Conservation (phyloP, 2,888 invertebrate genomes). For the Campaea margaritaria region DNA sequence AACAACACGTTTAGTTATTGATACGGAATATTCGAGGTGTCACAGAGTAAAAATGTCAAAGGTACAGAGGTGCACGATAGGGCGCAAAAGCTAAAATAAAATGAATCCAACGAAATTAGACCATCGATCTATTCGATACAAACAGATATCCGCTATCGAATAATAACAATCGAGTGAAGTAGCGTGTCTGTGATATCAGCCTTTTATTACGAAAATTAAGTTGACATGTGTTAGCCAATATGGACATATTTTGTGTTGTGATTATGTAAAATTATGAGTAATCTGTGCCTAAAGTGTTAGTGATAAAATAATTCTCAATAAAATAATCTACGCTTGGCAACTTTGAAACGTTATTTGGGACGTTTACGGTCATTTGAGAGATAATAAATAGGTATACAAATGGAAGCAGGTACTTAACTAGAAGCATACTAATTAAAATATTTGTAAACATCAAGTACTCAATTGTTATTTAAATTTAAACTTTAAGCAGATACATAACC, state of each 20-base stretch:
- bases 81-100: slow-evolving; percentile 23
- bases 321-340: neutral
- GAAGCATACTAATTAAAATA: too few species aligned
- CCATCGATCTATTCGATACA: slow-evolving; percentile 57
- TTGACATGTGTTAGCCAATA: slow-evolving; percentile 33
- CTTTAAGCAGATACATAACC: too few species aligned
- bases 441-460: too few species aligned
- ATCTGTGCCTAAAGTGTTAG: slow-evolving; percentile 23
- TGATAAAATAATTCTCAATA: neutral
- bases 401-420: too few species aligned
- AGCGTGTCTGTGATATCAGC: slow-evolving; percentile 31
- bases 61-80: neutral
- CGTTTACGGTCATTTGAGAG: neutral
- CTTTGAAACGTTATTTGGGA: neutral
- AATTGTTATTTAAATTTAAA: too few species aligned
- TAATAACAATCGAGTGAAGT: slow-evolving; percentile 39
- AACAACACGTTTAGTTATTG: too few species aligned
- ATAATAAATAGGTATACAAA: too few species aligned
- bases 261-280: slow-evolving; percentile 10
- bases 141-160: slow-evolving; percentile 49
- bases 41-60: too few species aligned
- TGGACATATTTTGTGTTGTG: slow-evolving; percentile 28
- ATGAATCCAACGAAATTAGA: slow-evolving; percentile 49
- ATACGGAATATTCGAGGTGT: too few species aligned
- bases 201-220: slow-evolving; percentile 34